phyloP scores from a whole-genome alignment of 1,140 invertebrate species.

The Drosophila parvula region DNA sequence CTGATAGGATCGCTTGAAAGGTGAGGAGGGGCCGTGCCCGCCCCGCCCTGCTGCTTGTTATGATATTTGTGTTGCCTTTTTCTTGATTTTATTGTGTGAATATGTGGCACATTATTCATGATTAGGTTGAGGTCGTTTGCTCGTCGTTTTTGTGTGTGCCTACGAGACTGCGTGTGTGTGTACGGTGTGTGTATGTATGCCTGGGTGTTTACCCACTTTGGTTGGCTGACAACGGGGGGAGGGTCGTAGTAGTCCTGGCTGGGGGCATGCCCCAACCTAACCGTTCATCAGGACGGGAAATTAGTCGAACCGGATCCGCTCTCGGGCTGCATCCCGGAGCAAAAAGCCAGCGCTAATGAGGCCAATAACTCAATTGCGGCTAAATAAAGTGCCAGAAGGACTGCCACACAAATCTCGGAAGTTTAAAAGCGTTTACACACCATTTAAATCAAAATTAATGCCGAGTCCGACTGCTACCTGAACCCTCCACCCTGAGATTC shows the following conservation, averaged over 20 bases:
- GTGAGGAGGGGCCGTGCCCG: conserved; percentile 15
- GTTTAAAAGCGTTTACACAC: conserved; percentile 73
- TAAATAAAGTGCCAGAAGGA: conserved; percentile 35
- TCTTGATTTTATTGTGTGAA: conserved; percentile 75
- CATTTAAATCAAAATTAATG: conserved; percentile 79
- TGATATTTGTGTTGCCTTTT: conserved; percentile 72
- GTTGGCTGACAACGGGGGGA: conserved; percentile 45
- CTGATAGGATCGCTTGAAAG: conserved; percentile 37
- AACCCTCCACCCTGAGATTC: conserved; percentile 11
- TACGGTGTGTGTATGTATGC: conserved; percentile 3
- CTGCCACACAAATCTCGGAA: conserved; percentile 53
- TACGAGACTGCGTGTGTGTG: conserved; percentile 10
- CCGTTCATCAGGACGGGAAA: conserved; percentile 41
- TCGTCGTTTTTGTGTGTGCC: conserved; percentile 50
- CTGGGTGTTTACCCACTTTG: conserved; percentile 56
- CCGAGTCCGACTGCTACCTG: conserved; percentile 37
- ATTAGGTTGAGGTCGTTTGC: conserved; percentile 68
- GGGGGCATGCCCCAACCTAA: not conserved
- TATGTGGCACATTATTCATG: conserved; percentile 79
- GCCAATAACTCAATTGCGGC: conserved; percentile 75
- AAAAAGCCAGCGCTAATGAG: conserved; percentile 55
- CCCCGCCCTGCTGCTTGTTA: conserved; percentile 55
- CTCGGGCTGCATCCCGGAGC: conserved; percentile 30
- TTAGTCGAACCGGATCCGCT: conserved; percentile 42
- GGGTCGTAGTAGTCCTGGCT: conserved; percentile 15